A percentile compares a stretch with the other conserved stretches of the same genome.
phyloP scores from a whole-genome alignment of 1,140 invertebrate genomes.

The Drosophila novamexicana region DNA sequence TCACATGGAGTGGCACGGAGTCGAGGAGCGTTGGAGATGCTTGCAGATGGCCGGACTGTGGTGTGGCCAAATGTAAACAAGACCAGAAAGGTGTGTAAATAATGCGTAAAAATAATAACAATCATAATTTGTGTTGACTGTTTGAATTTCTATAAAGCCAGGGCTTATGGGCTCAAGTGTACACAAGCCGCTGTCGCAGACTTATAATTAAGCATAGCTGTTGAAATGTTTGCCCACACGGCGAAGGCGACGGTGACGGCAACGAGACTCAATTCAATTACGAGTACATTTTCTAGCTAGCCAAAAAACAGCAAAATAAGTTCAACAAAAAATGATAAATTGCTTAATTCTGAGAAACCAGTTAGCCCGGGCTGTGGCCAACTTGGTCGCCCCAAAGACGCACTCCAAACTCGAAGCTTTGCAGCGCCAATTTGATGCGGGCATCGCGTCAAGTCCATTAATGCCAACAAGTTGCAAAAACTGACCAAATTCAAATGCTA shows the following conservation, averaged over 20 bases:
- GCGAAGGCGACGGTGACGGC: no score
- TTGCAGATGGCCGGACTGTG: background rate
- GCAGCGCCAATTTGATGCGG: slow-evolving; percentile 20
- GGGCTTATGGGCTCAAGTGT: slow-evolving; percentile 42
- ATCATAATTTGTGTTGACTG: slow-evolving; percentile 63
- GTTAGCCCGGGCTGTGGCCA: slow-evolving; percentile 33
- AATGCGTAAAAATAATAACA: slow-evolving; percentile 68
- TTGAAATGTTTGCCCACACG: slow-evolving; percentile 58
- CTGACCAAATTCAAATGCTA: slow-evolving; percentile 56
- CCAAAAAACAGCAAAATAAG: slow-evolving; percentile 10
- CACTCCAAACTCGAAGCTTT: slow-evolving; percentile 16
- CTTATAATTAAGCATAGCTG: slow-evolving; percentile 61
- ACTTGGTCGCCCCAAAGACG: slow-evolving; percentile 18
- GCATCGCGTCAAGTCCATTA: slow-evolving; percentile 49
- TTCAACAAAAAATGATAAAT: slow-evolving; percentile 28
- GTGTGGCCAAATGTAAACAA: slow-evolving; percentile 52
- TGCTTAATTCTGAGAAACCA: slow-evolving; percentile 53
- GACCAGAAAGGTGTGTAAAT: slow-evolving; percentile 63
- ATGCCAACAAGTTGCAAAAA: slow-evolving; percentile 57
- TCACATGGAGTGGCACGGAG: slow-evolving; percentile 15
- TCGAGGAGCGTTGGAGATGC: slow-evolving; percentile 16
- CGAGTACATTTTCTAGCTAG: slow-evolving; percentile 42
- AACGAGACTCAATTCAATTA: slow-evolving; percentile 47
- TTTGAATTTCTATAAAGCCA: slow-evolving; percentile 29
- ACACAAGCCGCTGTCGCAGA: slow-evolving; percentile 1